These are phyloP conservation scores for Ispidina picta DNA, from an alignment of 2,797 vertebrate species.

Conservation along the genomic window DNA sequence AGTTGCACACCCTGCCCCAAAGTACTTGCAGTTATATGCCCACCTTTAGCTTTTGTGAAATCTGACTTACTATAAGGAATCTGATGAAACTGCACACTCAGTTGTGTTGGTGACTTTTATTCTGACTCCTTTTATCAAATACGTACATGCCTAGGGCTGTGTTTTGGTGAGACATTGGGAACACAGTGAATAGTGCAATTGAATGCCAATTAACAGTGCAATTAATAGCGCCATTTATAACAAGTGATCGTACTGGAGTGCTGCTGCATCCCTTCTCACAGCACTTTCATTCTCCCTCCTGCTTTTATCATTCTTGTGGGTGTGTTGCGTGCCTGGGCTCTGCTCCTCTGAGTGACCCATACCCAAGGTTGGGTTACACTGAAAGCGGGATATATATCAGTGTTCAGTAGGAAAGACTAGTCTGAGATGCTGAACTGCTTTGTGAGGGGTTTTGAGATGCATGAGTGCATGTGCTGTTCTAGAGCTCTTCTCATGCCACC, in stretches of 20 bases:
- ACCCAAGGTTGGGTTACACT: accelerated
- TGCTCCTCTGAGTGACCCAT: background rate
- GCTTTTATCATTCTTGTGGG: background rate
- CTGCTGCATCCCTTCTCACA: background rate
- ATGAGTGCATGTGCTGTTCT: background rate
- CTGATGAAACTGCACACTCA: background rate
- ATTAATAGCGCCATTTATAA: background rate
- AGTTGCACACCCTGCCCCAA: background rate
- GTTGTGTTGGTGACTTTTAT: background rate
- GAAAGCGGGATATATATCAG: background rate
- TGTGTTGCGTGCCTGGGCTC: background rate
- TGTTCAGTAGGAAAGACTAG: background rate
- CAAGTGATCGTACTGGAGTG: accelerated
- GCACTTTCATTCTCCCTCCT: background rate
- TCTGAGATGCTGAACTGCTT: background rate
- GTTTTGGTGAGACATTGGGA: background rate
- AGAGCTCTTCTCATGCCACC: background rate
- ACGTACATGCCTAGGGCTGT: background rate
- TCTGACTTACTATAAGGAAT: background rate
- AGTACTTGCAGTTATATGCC: background rate
- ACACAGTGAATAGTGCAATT: background rate
- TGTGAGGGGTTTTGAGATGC: background rate
- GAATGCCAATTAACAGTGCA: too few species aligned
- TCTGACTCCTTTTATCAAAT: background rate
- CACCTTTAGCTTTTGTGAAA: background rate